Conservation (phyloP, 2,888 invertebrate species). For the Scaptomyza reducta region DNA sequence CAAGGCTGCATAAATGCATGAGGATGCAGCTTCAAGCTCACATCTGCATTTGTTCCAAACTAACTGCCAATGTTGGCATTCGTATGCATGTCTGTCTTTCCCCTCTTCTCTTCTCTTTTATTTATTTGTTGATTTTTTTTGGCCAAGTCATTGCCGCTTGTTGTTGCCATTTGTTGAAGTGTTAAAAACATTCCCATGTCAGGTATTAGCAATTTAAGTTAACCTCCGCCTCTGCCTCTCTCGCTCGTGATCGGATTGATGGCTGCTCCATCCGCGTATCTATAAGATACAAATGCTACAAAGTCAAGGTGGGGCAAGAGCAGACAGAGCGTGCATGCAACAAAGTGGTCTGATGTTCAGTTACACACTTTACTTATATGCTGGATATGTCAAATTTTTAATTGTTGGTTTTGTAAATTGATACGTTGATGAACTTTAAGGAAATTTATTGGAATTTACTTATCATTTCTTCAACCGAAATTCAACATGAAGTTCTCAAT, state of each 20-base stretch:
- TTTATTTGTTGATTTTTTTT: conserved; percentile 57
- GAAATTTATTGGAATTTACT: too few relatives aligned
- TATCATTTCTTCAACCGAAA: too few relatives aligned
- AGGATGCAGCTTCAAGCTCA: conserved; percentile 50
- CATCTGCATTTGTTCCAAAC: conserved; percentile 57
- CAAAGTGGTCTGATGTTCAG: conserved; percentile 17
- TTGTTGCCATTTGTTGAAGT: conserved; percentile 67
- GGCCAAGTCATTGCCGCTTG: conserved; percentile 74
- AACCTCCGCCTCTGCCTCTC: conserved; percentile 20
- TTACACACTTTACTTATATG: not conserved
- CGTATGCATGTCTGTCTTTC: conserved; percentile 26
- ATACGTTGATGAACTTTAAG: too few relatives aligned
- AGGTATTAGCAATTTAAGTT: conserved; percentile 78
- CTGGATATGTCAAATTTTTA: too few relatives aligned
- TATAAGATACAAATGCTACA: conserved; percentile 26
- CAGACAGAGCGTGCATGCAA: conserved; percentile 24
- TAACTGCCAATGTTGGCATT: conserved; percentile 55
- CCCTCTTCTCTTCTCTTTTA: too few relatives aligned
- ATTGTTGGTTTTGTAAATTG: too few relatives aligned
- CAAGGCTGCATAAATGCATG: conserved; percentile 78
- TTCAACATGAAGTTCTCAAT: too few relatives aligned
- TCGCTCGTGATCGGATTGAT: conserved; percentile 9
- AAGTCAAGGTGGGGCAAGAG: conserved; percentile 26
- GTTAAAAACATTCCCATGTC: conserved; percentile 79
- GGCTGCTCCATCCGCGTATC: conserved; percentile 19